Conservation (phyloP, 2,113 vertebrate genomes). For the Hippolais icterina region DNA sequence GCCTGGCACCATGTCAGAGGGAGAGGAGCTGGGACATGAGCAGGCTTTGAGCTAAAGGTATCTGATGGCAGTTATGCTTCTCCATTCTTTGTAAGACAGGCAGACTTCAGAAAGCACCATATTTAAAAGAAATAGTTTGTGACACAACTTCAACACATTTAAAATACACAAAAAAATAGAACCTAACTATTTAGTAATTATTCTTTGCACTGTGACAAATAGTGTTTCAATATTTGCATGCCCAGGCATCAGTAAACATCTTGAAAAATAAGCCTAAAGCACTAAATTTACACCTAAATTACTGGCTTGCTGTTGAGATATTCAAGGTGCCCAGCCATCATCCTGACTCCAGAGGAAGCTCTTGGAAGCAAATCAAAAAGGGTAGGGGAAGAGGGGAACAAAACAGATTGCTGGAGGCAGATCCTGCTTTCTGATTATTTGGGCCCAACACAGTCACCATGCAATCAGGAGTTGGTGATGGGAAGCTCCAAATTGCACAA, state of each 20-base stretch:
- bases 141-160: neutral
- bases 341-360: neutral
- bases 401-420: conserved; percentile 25
- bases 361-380: conserved; percentile 25
- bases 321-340: neutral
- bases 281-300: conserved; percentile 8
- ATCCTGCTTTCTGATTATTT: neutral
- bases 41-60: neutral
- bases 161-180: neutral
- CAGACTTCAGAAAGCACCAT: neutral
- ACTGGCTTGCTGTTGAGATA: neutral
- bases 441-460: neutral
- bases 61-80: neutral
- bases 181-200: neutral
- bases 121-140: neutral
- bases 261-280: conserved; percentile 32
- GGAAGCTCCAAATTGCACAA: neutral
- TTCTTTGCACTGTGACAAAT: neutral
- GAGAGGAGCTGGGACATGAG: neutral
- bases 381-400: neutral
- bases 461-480: neutral
- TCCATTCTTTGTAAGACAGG: neutral
- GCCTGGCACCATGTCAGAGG: neutral
- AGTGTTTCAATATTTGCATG: conserved; percentile 30
- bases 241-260: neutral